Evolutionary conservation across 1,140 invertebrate genomes (phyloP).

Genomic region (Scaptomyza montana): DNA sequence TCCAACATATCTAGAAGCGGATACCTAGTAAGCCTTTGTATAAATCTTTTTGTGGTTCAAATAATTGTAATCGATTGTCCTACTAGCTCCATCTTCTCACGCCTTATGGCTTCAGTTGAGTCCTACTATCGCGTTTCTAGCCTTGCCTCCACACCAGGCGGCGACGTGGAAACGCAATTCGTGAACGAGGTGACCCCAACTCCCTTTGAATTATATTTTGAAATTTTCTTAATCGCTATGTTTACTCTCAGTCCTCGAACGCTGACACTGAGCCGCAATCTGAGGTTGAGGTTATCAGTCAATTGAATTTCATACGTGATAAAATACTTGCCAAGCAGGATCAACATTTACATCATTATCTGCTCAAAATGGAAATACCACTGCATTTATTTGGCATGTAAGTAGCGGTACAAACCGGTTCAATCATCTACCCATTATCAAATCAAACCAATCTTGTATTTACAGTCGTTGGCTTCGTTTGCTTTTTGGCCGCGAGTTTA

Average conservation of each 20-base stretch:
- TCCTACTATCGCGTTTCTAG: slow-evolving; percentile 88
- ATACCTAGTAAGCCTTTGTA: slow-evolving; percentile 88
- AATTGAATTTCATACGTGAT: slow-evolving; percentile 89
- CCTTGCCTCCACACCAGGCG: slow-evolving; percentile 83
- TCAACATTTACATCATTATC: slow-evolving; percentile 87
- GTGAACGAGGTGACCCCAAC: slow-evolving; percentile 37
- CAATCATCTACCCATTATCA: not conserved
- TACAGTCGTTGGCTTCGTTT: slow-evolving; percentile 91
- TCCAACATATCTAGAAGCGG: slow-evolving; percentile 88
- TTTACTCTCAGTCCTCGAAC: slow-evolving; percentile 39
- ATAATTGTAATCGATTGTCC: not conserved
- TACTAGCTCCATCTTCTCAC: slow-evolving; percentile 88
- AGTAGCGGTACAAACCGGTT: slow-evolving; percentile 74
- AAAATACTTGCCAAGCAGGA: slow-evolving; percentile 88
- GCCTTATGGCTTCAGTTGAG: slow-evolving; percentile 89
- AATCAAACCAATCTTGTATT: slow-evolving; percentile 2
- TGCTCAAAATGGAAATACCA: slow-evolving; percentile 89
- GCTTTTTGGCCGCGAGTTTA: slow-evolving; percentile 92
- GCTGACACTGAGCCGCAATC: slow-evolving; percentile 54
- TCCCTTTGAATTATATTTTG: not conserved
- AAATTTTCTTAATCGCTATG: slow-evolving; percentile 1
- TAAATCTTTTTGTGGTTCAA: not conserved
- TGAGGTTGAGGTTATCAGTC: slow-evolving; percentile 87
- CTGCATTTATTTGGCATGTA: slow-evolving; percentile 93
- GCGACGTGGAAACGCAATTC: slow-evolving; percentile 68